A percentile compares a stretch with the other conserved stretches of the same genome.
These are phyloP conservation scores for Megalops atlanticus DNA, from an alignment of 2,113 vertebrate species.

Conservation along the genomic window DNA sequence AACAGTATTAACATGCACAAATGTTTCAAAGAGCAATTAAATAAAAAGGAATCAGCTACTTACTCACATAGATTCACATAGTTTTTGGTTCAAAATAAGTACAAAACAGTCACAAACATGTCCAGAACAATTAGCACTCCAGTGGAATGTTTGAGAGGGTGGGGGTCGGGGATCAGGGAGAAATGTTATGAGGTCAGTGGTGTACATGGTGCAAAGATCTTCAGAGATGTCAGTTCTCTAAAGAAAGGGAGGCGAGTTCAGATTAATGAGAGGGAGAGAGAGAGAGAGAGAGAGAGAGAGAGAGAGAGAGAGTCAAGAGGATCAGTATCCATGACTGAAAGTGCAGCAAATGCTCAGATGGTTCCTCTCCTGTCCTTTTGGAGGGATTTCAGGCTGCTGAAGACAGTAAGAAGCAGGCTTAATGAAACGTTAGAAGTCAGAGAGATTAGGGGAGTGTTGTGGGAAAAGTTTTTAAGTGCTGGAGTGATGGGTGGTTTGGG, in stretches of 20 bases:
- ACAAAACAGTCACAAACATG: too few species aligned
- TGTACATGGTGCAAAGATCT: too few species aligned
- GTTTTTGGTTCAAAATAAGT: too few species aligned
- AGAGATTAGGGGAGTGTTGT: constrained; percentile 21
- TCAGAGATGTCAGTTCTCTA: background rate
- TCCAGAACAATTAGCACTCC: too few species aligned
- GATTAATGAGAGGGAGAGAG: background rate
- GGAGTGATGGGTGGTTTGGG: constrained; percentile 5
- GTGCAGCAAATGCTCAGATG: background rate
- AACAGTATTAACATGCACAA: too few species aligned
- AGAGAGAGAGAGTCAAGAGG: background rate
- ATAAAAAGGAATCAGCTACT: too few species aligned
- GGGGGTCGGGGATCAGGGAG: background rate
- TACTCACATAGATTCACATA: too few species aligned
- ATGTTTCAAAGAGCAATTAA: too few species aligned
- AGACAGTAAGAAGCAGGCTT: background rate
- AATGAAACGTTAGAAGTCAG: constrained; percentile 26
- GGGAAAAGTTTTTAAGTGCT: constrained; percentile 18
- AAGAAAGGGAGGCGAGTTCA: background rate
- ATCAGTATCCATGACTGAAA: background rate
- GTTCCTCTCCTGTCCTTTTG: background rate
- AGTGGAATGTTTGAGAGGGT: too few species aligned
- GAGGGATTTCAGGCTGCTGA: constrained; percentile 14
- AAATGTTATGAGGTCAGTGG: too few species aligned
- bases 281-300: background rate